Evolutionary conservation across 53 echinoderm and acorn worm genomes (phyloP), one percentile per base, ranked within the genome.

Genomic region (Stichopus horrens): DNA sequence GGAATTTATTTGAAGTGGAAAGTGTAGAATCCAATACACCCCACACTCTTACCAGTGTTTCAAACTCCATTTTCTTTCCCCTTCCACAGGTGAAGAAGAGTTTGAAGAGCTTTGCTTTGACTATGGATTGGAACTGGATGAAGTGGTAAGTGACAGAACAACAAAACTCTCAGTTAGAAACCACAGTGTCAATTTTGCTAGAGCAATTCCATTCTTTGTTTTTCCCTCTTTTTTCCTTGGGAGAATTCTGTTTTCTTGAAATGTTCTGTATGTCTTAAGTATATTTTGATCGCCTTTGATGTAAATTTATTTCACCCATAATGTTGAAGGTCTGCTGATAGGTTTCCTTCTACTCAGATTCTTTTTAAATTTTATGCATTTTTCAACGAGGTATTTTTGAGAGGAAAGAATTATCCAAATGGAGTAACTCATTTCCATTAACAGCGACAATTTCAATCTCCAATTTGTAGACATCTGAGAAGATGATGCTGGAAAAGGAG

Each of bases 31-130:
- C 2, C 37, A 37, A 37, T 37, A 37, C 37, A 37, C 37, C 37
- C 37, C 2, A 37, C 37, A 37, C 37, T 37, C 37, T 37, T 37
- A 2, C 37, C 68, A 67, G 11, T n/a, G 3, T 11, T 67, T 14
- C 11, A 67, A 67, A n/a, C n/a, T 11, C 68, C 68, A 7, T 68
- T 65, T 78, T 86, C n/a, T 86, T 89, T 89, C 86, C 86, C 13
- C 88, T 52, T 53, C 65, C 88, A 53, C 93, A 97, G 97, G 94
- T 94, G 97, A 95, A 90, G 97, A 97, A 75, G 97, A 97, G 86
- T 97, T 97, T 95, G 97, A 94, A 73, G 97, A 97, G 23, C 90
- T 97, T 57, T 97, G 97, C 83, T 97, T 97, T 91, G 95, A 97
- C 9, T 97, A 94, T 93, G 97, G 97, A 10, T 87, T 97, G 21